Base-by-base conservation (phyloP, 2,888 invertebrate species). In the Clunio marinus region DNA sequence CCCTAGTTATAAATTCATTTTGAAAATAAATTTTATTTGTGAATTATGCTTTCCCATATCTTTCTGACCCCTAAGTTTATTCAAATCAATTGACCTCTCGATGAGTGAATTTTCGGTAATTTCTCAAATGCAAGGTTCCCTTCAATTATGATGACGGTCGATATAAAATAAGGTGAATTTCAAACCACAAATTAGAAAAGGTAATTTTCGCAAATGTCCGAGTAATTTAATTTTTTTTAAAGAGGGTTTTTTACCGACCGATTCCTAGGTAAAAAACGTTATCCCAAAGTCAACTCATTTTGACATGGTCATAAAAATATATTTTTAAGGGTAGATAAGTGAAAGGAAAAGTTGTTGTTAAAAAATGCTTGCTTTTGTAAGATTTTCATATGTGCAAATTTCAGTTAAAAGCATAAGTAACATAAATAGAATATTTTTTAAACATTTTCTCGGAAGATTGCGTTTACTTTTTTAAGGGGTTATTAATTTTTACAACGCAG, bases 51-150 rank as follows among this genome's bases (percentile, higher is more conserved):
- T 22, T 51, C 8, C n/a, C 51, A n/a, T n/a, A 41, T 41, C 15
- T 24, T 57, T 24, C 20, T 66, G 51, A 55, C 51, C 66, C 66
- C 45, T 32, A 32, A 25, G 28, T 13, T 66, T 66, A 66, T 66
- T 66, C 66, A 66, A 66, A 66, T 66, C 66, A 66, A 66, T 66
- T 66, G 66, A 66, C 66, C 66, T 66, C 15, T 55, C 55, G 17
- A 24, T 35, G 27, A 20, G 27, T 63, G n/a, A n/a, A n/a, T 25
- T 27, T 22, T 45, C 17, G 37, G 13, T 13, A 60, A 27, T 28
- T 60, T 60, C 37, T 8, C 60, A 60, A 37, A 35, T 17, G 37
- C 24, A 25, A 57, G 57, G 57, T 24, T 57, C n/a, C 17, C 55
- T 3, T 55, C 15, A 2, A 57, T 25, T 24, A 15, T 25, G 25